Evolutionary conservation across 2,797 vertebrate genomes (phyloP), one percentile per base, ranked within the genome.

Genomic region (Takifugu ocellatus): DNA sequence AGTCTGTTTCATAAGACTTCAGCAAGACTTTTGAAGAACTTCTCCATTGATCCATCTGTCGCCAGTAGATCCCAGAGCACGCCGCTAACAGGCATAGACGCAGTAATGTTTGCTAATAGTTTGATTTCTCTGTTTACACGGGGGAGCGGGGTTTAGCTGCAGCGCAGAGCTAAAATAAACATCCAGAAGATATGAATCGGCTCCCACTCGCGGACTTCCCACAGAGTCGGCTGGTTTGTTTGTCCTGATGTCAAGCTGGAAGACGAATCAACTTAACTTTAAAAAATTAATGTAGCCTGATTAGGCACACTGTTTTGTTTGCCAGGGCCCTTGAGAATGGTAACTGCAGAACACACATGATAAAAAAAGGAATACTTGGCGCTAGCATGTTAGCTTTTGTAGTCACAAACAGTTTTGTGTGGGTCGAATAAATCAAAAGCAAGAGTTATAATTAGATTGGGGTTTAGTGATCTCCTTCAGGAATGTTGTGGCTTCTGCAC

Each of bases 1-100:
- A 51, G 29, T 53, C 5, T 59, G 12, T 39, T 51, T 56, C 14
- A 48, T 31, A n/a, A 49, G 4, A 53, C 12, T 8, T 33, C 39
- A 6, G 5, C 25, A 6, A 39, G 11, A 25, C 42, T 43, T 56
- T 26, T 53, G 25, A 42, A 54, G 51, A 49, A 43, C 62, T 21
- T 2, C 25, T 17, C 17, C 10, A n/a, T 49, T 24, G 5, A 46
- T 7, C 5, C 14, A 1, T 11, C 42, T 43, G 42, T 43, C 42
- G 42, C 42, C 15, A 5, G 3, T 8, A 43, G 42, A 43, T 43
- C 14, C 42, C 42, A 43, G 8, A 8, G 33, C 33, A 8, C 33
- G 33, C 33, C 33, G 12, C 14, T 15, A 12, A 17, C 25, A 17
- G 1, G 3, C 7, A 1, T 24, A 1, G 27, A 8, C 33, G 33